A percentile compares a stretch with the other conserved stretches of the same genome.
Conservation (phyloP, 2,113 vertebrate species). For the Clupea harengus region DNA sequence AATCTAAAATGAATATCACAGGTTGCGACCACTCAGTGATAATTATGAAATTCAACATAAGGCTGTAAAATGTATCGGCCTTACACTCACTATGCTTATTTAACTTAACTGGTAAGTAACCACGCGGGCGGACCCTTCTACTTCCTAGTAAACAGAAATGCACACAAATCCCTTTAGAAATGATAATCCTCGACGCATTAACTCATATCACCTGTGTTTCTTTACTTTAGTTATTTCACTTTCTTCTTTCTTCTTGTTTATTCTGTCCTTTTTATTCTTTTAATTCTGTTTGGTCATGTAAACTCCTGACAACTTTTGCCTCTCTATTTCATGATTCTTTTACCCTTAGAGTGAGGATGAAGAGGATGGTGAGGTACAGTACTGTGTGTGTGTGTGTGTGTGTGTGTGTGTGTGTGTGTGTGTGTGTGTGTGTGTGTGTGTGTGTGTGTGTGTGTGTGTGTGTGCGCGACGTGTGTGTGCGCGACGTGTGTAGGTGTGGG, state of each 20-base stretch:
- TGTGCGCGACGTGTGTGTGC: background rate
- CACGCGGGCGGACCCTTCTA: background rate
- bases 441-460: background rate
- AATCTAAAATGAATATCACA: background rate
- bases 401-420: background rate
- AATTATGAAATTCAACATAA: background rate
- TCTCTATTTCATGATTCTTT: slow-evolving; percentile 22
- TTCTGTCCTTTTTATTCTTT: background rate
- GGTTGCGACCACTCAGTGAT: background rate
- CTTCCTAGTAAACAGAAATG: background rate
- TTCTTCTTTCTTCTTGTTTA: background rate
- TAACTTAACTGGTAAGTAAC: background rate
- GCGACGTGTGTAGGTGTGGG: background rate
- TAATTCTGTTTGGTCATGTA: background rate
- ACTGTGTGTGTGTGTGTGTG: background rate
- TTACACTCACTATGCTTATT: background rate
- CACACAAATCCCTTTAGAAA: background rate
- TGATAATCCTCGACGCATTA: background rate
- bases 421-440: background rate
- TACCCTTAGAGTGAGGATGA: slow-evolving; percentile 1
- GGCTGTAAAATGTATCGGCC: too few species aligned
- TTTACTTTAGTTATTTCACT: background rate
- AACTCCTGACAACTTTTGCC: background rate
- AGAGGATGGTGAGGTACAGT: slow-evolving; percentile 4
- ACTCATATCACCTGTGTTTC: background rate